phyloP scores from a whole-genome alignment of 2,888 invertebrate genomes.

The Galerucella calmariensis region DNA sequence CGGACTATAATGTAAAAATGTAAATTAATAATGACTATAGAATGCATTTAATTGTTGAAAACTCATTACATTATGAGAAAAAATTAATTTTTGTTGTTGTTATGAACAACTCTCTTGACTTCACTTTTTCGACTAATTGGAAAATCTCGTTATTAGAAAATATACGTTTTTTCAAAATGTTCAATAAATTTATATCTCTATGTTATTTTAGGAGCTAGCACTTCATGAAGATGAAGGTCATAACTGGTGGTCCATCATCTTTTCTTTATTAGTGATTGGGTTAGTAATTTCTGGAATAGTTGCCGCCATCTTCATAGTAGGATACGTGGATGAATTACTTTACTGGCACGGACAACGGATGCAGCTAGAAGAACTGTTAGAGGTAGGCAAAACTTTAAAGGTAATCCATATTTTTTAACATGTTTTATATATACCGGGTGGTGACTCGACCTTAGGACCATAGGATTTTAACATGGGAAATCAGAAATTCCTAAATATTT shows the following conservation, averaged over 20 bases:
- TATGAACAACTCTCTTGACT: too few relatives aligned
- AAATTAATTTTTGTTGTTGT: too few relatives aligned
- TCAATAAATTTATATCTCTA: neutral
- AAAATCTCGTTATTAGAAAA: conserved; percentile 5
- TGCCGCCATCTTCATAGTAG: conserved; percentile 88
- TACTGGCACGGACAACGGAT: conserved; percentile 90
- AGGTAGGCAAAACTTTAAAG: conserved; percentile 63
- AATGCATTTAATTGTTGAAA: too few relatives aligned
- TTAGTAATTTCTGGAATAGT: conserved; percentile 89
- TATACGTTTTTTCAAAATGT: neutral
- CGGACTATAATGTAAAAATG: too few relatives aligned
- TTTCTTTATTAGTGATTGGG: conserved; percentile 87
- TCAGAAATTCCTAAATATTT: too few relatives aligned
- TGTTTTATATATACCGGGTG: too few relatives aligned
- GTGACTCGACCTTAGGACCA: too few relatives aligned
- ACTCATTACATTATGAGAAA: too few relatives aligned
- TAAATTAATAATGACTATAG: too few relatives aligned
- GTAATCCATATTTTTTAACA: too few relatives aligned
- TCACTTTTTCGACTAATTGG: neutral
- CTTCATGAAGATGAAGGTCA: conserved; percentile 83
- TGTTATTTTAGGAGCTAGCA: conserved; percentile 75
- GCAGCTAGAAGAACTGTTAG: conserved; percentile 86
- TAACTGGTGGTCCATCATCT: conserved; percentile 90
- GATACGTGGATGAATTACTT: conserved; percentile 89
- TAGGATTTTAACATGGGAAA: too few relatives aligned